Conservation (phyloP, 1,140 invertebrate species). For the Medauroidea extradentata region DNA sequence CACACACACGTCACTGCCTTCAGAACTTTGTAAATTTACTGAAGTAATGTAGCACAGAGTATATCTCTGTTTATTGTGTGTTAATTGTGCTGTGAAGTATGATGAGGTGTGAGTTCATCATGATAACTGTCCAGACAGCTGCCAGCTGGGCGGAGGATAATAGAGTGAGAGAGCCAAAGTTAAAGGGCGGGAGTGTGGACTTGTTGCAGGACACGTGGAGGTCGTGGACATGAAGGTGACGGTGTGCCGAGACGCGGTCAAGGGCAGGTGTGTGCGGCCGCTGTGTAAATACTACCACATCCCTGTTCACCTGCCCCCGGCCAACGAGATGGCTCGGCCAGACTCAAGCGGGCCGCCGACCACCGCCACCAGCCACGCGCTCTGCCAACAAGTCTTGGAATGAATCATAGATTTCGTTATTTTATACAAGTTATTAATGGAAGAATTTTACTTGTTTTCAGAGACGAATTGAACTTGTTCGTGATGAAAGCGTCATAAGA, state of each 20-base stretch:
- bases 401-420: no score
- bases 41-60: no score
- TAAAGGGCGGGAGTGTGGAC: not conserved
- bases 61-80: no score
- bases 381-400: slow-evolving; percentile 15
- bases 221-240: slow-evolving; percentile 89
- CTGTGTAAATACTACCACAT: slow-evolving; percentile 94
- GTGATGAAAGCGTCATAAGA: slow-evolving; percentile 16
- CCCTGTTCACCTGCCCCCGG: slow-evolving; percentile 75
- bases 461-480: slow-evolving; percentile 14
- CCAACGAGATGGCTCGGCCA: slow-evolving; percentile 55
- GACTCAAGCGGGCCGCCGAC: slow-evolving; percentile 29
- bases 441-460: slow-evolving; percentile 10
- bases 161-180: no score
- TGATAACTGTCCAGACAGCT: no score
- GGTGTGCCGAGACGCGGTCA: slow-evolving; percentile 89
- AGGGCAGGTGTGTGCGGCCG: slow-evolving; percentile 81
- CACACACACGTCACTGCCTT: no score
- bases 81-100: no score
- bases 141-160: no score
- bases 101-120: no score
- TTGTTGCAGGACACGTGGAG: slow-evolving; percentile 82
- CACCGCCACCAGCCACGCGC: slow-evolving; percentile 6
- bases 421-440: no score
- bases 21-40: no score